These are phyloP conservation scores for Cyanoliseus patagonus DNA, from an alignment of 2,113 vertebrate genomes.

Conservation along the genomic window DNA sequence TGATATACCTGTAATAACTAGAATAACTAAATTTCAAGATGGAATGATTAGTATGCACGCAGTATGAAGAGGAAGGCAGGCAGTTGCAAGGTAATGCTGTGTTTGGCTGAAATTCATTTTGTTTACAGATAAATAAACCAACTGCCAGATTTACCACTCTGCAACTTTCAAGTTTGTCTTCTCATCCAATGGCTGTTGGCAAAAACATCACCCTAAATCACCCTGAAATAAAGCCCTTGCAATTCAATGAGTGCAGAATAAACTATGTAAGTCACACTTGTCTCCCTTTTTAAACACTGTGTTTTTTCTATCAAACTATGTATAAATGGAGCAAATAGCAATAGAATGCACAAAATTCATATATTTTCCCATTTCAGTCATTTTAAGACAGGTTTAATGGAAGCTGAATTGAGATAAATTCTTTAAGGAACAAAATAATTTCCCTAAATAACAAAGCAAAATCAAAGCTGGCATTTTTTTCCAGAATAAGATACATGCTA, in stretches of 20 bases:
- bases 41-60: background rate
- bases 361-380: background rate
- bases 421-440: background rate
- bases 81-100: background rate
- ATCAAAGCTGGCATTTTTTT: background rate
- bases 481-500: background rate
- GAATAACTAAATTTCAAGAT: background rate
- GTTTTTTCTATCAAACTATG: background rate
- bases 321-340: background rate
- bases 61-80: background rate
- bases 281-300: background rate
- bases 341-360: background rate
- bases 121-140: constrained; percentile 18
- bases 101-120: constrained; percentile 1
- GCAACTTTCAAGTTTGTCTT: background rate
- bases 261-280: background rate
- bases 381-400: background rate
- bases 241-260: background rate
- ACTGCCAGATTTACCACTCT: background rate
- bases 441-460: background rate
- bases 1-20: background rate
- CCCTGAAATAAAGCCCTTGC: background rate
- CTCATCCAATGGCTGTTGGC: background rate
- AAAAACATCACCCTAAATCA: background rate
- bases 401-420: background rate